Conservation (phyloP, 1,140 invertebrate species). For the Dermatophagoides farinae region DNA sequence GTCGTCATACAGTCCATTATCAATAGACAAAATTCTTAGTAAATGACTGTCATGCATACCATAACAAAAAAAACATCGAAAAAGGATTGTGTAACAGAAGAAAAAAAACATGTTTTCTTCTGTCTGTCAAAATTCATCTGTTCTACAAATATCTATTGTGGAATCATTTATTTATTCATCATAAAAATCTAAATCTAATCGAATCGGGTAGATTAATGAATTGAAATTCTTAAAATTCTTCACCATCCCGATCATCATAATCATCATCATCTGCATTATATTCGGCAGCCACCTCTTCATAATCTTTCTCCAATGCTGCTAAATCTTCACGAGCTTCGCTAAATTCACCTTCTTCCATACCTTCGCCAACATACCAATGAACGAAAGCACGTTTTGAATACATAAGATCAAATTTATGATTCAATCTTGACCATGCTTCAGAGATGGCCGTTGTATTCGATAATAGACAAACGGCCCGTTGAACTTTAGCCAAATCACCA, state of each 20-base stretch:
- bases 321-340: conserved; percentile 41
- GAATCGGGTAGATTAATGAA: neutral
- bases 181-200: no score
- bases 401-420: conserved; percentile 39
- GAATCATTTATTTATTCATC: no score
- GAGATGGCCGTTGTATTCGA: conserved; percentile 46
- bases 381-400: conserved; percentile 34
- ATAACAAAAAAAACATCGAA: no score
- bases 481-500: conserved; percentile 60
- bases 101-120: no score
- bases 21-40: no score
- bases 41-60: no score
- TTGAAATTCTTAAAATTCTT: conserved; percentile 23
- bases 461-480: conserved; percentile 60
- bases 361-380: conserved; percentile 28
- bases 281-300: conserved; percentile 43
- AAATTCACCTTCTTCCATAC: conserved; percentile 25
- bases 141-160: no score
- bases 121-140: no score
- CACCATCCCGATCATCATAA: conserved; percentile 29
- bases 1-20: no score
- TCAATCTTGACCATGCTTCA: conserved; percentile 41
- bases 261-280: conserved; percentile 32
- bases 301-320: conserved; percentile 41
- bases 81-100: no score